Conservation (phyloP, 1,140 invertebrate genomes). For the Sarcophaga bullata region DNA sequence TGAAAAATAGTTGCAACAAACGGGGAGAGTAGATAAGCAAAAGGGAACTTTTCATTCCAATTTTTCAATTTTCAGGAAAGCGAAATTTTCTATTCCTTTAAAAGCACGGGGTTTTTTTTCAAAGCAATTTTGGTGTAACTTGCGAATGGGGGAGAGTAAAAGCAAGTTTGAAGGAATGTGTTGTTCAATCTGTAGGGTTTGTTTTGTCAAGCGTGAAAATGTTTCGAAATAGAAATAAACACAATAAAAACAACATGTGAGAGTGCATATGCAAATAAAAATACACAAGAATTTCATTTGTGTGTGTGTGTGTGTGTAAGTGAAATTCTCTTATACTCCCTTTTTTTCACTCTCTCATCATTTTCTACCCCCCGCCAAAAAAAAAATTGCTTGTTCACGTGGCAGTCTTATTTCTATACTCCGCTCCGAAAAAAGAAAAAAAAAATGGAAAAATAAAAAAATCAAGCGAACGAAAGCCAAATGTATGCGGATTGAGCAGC, state of each 20-base stretch:
- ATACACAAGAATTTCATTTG: not conserved
- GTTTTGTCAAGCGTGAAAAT: slow-evolving; percentile 21
- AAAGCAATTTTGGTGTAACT: not conserved
- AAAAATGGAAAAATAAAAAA: too few species aligned
- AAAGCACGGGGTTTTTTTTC: not conserved
- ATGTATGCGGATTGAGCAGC: not conserved
- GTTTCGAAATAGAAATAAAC: not conserved
- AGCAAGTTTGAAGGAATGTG: not conserved
- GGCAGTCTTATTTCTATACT: too few species aligned
- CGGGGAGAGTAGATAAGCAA: not conserved
- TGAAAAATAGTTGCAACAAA: not conserved
- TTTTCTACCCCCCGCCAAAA: not conserved
- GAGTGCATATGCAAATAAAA: not conserved
- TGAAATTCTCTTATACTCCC: too few species aligned
- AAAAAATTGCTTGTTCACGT: too few species aligned
- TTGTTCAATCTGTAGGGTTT: not conserved
- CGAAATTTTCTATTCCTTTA: not conserved
- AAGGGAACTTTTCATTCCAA: not conserved
- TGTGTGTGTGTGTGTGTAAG: not conserved
- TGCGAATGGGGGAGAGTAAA: not conserved
- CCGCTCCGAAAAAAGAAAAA: too few species aligned
- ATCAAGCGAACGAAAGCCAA: too few species aligned
- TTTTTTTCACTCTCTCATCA: too few species aligned
- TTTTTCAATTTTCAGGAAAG: not conserved
- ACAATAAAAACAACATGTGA: not conserved